Evolutionary conservation across 2,113 vertebrate species (phyloP), one percentile per base, ranked within the genome.

Genomic region (Mastomys coucha): DNA sequence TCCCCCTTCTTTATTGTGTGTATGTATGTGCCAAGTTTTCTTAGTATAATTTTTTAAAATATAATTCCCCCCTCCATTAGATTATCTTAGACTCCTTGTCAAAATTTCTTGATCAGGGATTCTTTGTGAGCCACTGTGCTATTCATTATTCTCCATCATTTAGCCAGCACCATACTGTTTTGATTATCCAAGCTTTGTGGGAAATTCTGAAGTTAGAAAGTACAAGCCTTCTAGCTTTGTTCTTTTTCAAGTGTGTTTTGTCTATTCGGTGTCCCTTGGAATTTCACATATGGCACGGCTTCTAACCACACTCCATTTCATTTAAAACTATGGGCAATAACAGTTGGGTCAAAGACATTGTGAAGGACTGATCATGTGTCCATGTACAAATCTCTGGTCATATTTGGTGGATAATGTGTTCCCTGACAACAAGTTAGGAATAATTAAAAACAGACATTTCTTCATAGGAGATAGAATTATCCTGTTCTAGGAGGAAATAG

Each of bases 271-370:
- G 49, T 58, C 16, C 20, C 72, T 31, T 77, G 63, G 76, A 36
- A 49, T 95, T 70, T 20, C 51, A 87, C 31, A 58, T 14, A 0
- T 13, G 89, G 45, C 33, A 82, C 17, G 13, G 0, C 63, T 95
- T 92, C 91, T 73, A 85, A 70, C 65, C 24, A 86, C 91, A 95
- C 91, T 89, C 31, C 70, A 49, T 42, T 33, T 69, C 45, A n/a
- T 90, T 95, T 77, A 91, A 95, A 80, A 16, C 58, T n/a, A 63
- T 70, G 12, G 24, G 19, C 19, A 63, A 36, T 65, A 86, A 93
- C 93, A 93, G 45, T 31, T 82, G 82, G 14, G 26, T 94, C 7
- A 84, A 84, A 63, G 76, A 33, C 5, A 58, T 76, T 90, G 73
- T 53, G 45, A 58, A 1, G 72, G 28, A 77, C 49, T 82, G 24